These are phyloP conservation scores for Danio choprae DNA, from an alignment of 2,797 vertebrate species.

Conservation along the genomic window DNA sequence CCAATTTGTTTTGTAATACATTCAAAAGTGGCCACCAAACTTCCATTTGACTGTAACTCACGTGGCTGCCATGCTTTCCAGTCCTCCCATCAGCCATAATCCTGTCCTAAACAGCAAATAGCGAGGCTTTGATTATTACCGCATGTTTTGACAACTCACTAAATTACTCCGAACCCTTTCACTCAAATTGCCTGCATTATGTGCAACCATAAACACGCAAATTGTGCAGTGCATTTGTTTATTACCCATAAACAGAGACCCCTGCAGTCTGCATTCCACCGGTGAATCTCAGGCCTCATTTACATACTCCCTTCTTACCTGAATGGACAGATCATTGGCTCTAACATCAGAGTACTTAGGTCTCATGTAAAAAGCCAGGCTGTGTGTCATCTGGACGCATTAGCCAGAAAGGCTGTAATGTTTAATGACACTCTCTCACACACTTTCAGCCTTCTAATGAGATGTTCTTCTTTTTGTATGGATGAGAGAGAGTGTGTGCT, in stretches of 20 bases:
- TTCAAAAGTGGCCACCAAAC: not conserved
- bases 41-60: not conserved
- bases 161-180: slow-evolving; percentile 27
- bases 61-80: not conserved
- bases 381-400: slow-evolving; percentile 67
- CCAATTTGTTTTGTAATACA: not conserved
- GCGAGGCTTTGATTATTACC: slow-evolving; percentile 35
- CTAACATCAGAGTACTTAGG: slow-evolving; percentile 16
- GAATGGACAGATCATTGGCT: slow-evolving; percentile 17
- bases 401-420: slow-evolving; percentile 50
- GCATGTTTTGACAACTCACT: slow-evolving; percentile 34
- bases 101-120: not conserved
- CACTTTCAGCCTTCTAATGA: slow-evolving; percentile 38
- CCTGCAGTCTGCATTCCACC: slow-evolving; percentile 23
- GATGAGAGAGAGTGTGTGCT: slow-evolving; percentile 45
- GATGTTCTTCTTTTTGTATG: slow-evolving; percentile 34
- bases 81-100: not conserved
- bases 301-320: slow-evolving; percentile 25
- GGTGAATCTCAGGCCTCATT: slow-evolving; percentile 32
- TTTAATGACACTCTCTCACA: slow-evolving; percentile 27
- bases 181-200: slow-evolving; percentile 40
- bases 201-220: slow-evolving; percentile 14
- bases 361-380: slow-evolving; percentile 15
- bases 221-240: slow-evolving; percentile 23
- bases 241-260: slow-evolving; percentile 31